A percentile compares a stretch with the other conserved stretches of the same genome.
Evolutionary conservation across 2,797 vertebrate species (phyloP).

Genomic region (Acestrorhynchus altus): DNA sequence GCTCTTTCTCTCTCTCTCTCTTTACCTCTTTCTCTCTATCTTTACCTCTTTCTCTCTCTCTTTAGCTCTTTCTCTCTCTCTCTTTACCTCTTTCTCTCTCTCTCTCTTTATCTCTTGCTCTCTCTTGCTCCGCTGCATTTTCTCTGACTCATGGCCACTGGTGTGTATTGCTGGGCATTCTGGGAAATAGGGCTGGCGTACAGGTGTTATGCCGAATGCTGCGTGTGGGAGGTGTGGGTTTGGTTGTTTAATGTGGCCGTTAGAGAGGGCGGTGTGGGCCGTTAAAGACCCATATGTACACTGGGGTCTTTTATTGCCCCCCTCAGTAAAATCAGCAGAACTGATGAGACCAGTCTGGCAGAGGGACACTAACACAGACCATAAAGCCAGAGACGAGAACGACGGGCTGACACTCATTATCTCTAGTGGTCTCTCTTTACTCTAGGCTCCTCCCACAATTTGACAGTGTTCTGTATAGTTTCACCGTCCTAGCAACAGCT

Average conservation of each 20-base stretch:
- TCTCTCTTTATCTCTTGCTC: background rate
- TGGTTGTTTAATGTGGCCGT: constrained; percentile 50
- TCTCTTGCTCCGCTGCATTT: background rate
- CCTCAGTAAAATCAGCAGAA: constrained; percentile 65
- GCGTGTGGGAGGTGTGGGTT: constrained; percentile 42
- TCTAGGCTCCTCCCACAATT: too few relatives aligned
- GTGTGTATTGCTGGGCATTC: constrained; percentile 40
- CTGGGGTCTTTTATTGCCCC: constrained; percentile 64
- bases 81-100: background rate
- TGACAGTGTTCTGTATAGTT: too few relatives aligned
- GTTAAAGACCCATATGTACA: constrained; percentile 65
- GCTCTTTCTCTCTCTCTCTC: constrained; percentile 27
- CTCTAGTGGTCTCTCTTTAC: background rate
- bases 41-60: background rate
- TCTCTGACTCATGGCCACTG: constrained; percentile 4
- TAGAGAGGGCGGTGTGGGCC: constrained; percentile 60
- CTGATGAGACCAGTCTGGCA: constrained; percentile 67
- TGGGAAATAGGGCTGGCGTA: constrained; percentile 48
- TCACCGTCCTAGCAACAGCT: too few relatives aligned
- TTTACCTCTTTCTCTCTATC: background rate
- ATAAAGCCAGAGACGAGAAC: constrained; percentile 57
- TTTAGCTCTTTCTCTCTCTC: background rate
- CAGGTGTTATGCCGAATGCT: constrained; percentile 60
- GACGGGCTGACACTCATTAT: background rate
- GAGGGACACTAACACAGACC: constrained; percentile 59